Conservation (phyloP, 2,113 vertebrate genomes). For the Columba livia region DNA sequence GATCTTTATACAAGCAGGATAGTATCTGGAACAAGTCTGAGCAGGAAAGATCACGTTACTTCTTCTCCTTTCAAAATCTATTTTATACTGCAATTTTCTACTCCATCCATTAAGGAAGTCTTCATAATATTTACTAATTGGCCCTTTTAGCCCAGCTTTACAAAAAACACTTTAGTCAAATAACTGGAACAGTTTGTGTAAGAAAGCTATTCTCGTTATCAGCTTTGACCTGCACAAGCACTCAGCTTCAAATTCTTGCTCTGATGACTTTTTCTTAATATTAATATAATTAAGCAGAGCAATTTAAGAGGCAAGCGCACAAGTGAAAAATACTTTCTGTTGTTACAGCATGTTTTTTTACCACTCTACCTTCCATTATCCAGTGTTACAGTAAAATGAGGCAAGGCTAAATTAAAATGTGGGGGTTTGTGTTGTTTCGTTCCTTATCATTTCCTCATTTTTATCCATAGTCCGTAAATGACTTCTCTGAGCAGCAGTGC, state of each 20-base stretch:
- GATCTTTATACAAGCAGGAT: not conserved
- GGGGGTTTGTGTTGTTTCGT: not conserved
- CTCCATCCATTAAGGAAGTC: slow-evolving; percentile 5
- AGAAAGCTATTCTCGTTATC: not conserved
- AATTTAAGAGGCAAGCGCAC: not conserved
- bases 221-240: slow-evolving; percentile 16
- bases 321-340: slow-evolving; percentile 2
- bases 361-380: not conserved
- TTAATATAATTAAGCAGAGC: slow-evolving; percentile 10
- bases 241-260: not conserved
- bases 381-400: not conserved
- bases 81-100: slow-evolving; percentile 21
- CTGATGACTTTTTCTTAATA: not conserved
- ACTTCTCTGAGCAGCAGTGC: not conserved
- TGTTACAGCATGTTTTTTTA: not conserved
- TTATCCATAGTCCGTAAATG: not conserved
- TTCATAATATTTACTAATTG: slow-evolving; percentile 45
- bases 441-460: not conserved
- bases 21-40: not conserved
- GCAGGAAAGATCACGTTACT: slow-evolving; percentile 10
- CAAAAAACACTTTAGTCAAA: slow-evolving; percentile 11
- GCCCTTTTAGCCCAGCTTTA: slow-evolving; percentile 15
- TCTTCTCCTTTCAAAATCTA: not conserved
- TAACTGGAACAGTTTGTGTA: not conserved
- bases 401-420: not conserved